Percentiles rank a stretch among this genome's conserved stretches.
These are phyloP conservation scores for Antitype chi DNA, from an alignment of 2,888 invertebrate species.

Conservation along the genomic window DNA sequence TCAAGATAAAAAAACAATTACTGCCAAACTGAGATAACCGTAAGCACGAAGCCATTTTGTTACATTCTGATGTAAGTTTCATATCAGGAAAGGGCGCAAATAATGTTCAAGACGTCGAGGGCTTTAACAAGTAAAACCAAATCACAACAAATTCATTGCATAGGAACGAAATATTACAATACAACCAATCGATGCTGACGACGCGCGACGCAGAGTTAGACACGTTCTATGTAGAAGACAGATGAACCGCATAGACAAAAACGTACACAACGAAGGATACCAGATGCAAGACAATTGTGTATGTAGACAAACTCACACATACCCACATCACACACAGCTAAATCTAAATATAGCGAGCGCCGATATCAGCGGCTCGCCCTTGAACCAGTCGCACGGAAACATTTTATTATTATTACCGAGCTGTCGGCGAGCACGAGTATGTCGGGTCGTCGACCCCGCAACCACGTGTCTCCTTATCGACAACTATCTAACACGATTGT, in stretches of 20 bases:
- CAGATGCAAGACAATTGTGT: conserved; percentile 79
- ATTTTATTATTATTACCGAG: conserved; percentile 91
- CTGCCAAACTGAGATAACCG: background rate
- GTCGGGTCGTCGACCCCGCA: conserved; percentile 89
- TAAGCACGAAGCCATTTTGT: background rate
- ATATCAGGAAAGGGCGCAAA: background rate
- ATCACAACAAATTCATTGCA: background rate
- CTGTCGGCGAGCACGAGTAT: conserved; percentile 90
- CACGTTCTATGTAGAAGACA: conserved; percentile 48
- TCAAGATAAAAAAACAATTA: conserved; percentile 7
- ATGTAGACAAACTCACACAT: conserved; percentile 80
- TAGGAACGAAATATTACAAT: background rate
- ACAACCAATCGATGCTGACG: conserved; percentile 4
- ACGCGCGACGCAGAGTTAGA: conserved; percentile 5
- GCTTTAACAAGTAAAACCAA: background rate
- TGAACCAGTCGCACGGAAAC: conserved; percentile 91
- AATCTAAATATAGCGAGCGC: conserved; percentile 91
- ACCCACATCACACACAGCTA: conserved; percentile 87
- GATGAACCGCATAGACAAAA: conserved; percentile 50
- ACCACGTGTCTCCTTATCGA: conserved; percentile 91
- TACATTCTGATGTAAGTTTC: background rate
- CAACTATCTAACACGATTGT: conserved; percentile 91
- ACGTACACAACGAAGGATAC: conserved; percentile 58
- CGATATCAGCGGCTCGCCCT: conserved; percentile 91
- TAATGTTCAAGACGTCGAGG: background rate